Evolutionary conservation across 2,113 vertebrate species (phyloP).

Genomic region (Acrocephalus arundinaceus): DNA sequence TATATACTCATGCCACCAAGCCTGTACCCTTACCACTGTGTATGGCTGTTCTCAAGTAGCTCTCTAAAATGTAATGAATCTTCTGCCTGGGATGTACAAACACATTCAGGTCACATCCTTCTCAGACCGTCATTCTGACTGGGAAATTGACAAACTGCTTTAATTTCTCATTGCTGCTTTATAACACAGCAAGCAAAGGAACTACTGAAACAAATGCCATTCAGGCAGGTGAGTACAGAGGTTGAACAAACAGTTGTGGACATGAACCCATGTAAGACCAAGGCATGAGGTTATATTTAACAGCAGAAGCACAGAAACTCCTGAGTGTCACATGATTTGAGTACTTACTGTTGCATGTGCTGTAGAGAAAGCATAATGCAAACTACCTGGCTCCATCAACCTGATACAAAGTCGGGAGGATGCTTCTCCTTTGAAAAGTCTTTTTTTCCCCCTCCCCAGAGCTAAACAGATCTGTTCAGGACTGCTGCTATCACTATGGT

Average conservation of each 20-base stretch:
- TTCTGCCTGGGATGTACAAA: neutral
- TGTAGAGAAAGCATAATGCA: neutral
- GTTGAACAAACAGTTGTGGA: neutral
- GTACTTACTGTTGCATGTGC: neutral
- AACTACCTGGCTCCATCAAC: neutral
- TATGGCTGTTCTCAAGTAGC: neutral
- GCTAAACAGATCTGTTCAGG: neutral
- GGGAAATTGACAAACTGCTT: neutral
- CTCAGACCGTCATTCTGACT: neutral
- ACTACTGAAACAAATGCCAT: neutral
- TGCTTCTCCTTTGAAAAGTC: neutral
- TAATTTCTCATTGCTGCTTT: neutral
- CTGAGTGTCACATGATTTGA: neutral
- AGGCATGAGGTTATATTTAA: neutral
- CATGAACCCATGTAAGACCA: neutral
- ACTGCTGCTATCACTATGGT: conserved; percentile 29
- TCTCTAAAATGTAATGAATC: neutral
- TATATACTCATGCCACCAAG: neutral
- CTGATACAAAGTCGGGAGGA: neutral
- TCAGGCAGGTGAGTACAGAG: neutral
- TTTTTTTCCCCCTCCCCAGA: neutral
- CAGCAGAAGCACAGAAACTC: neutral
- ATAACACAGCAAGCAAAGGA: neutral
- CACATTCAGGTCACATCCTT: neutral
- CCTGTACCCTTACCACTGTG: neutral